Percentiles rank a stretch among this genome's conserved stretches.
phyloP scores from a whole-genome alignment of 2,888 invertebrate genomes.

The Pimpla rufipes region DNA sequence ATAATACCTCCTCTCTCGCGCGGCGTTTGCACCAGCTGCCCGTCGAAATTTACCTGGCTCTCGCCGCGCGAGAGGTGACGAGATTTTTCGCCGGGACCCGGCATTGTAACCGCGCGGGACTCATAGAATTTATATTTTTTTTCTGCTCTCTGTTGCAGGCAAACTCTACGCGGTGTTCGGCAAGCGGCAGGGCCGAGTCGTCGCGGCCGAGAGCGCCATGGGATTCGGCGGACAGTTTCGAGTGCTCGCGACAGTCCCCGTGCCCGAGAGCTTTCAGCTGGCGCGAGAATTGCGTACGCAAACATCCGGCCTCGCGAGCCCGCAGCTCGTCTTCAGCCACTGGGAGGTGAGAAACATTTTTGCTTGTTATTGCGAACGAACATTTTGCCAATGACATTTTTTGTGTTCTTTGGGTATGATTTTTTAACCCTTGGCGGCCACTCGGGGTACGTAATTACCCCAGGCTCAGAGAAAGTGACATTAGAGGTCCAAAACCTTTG shows the following conservation, averaged over 20 bases:
- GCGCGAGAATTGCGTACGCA: constrained; percentile 97
- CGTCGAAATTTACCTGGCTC: constrained; percentile 6
- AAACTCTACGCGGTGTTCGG: constrained; percentile 96
- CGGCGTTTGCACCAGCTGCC: constrained; percentile 12
- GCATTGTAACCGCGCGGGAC: background rate
- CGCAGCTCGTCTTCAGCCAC: constrained; percentile 98
- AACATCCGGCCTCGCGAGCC: constrained; percentile 98
- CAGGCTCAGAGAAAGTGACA: too few species aligned
- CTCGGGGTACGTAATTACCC: too few species aligned
- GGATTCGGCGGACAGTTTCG: constrained; percentile 95
- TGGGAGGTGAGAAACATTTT: constrained; percentile 93
- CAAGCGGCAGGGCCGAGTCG: constrained; percentile 94
- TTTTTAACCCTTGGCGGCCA: too few species aligned
- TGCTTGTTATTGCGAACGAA: background rate
- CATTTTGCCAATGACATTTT: too few species aligned
- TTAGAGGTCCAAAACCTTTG: too few species aligned
- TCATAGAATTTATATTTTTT: constrained; percentile 39
- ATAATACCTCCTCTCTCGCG: constrained; percentile 5
- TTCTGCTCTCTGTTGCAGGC: constrained; percentile 86
- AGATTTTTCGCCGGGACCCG: constrained; percentile 1
- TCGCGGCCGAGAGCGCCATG: constrained; percentile 96
- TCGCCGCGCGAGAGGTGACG: background rate
- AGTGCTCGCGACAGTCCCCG: constrained; percentile 96
- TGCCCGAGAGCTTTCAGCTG: constrained; percentile 98
- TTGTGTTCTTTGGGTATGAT: too few species aligned